Conservation (phyloP, 2,797 vertebrate species). For the Cottoperca gobio region DNA sequence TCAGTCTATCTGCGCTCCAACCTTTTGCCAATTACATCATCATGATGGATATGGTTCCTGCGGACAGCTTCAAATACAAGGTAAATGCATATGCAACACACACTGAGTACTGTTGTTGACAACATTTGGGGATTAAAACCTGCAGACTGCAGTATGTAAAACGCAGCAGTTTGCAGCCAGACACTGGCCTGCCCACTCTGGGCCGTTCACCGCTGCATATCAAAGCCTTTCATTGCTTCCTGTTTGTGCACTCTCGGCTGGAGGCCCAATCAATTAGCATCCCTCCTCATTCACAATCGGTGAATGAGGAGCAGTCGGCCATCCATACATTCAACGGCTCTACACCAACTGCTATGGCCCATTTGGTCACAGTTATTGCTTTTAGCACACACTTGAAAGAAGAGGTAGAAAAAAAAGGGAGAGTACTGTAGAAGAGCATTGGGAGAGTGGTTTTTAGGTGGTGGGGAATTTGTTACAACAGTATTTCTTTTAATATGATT, state of each 20-base stretch:
- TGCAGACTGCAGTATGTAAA: conserved; percentile 30
- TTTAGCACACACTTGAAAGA: conserved; percentile 54
- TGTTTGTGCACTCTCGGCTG: conserved; percentile 81
- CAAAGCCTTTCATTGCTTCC: conserved; percentile 82
- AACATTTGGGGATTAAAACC: conserved; percentile 4
- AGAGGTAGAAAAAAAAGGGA: conserved; percentile 14
- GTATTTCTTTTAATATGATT: neutral
- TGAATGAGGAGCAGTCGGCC: conserved; percentile 64
- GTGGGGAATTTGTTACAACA: neutral
- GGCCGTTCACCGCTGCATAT: conserved; percentile 72
- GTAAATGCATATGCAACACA: conserved; percentile 67
- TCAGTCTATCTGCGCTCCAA: conserved; percentile 86
- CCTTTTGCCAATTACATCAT: conserved; percentile 87
- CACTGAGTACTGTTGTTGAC: neutral
- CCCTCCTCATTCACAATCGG: conserved; percentile 61
- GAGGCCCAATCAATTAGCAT: conserved; percentile 82
- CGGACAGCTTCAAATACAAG: conserved; percentile 89
- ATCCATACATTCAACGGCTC: conserved; percentile 56
- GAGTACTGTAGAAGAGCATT: neutral
- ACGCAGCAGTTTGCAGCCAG: conserved; percentile 60
- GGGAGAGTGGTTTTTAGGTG: neutral
- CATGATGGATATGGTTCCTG: conserved; percentile 88
- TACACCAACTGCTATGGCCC: conserved; percentile 51
- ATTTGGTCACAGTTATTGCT: conserved; percentile 62
- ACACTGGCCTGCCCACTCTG: conserved; percentile 54